Conservation (phyloP, 2,888 invertebrate species). For the Drosophila mulleri region DNA sequence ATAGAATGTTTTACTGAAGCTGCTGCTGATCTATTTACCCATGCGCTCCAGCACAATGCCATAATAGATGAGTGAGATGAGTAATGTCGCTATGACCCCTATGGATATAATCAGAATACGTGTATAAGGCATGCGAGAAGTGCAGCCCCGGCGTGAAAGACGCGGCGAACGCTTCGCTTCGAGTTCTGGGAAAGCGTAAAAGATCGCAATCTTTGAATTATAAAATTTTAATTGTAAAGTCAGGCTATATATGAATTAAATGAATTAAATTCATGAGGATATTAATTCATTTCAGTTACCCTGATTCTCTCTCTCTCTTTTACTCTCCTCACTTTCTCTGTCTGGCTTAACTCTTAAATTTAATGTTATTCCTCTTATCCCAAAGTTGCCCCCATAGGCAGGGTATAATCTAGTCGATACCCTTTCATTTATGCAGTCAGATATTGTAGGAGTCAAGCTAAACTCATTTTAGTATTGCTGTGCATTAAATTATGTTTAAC, state of each 20-base stretch:
- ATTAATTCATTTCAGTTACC: too few relatives aligned
- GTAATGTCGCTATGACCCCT: slow-evolving; percentile 64
- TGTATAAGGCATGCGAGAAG: slow-evolving; percentile 42
- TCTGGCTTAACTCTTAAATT: too few relatives aligned
- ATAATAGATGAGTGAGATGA: slow-evolving; percentile 77
- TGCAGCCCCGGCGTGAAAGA: slow-evolving; percentile 54
- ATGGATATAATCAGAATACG: slow-evolving; percentile 65
- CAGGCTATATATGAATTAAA: not conserved
- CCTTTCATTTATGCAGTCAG: not conserved
- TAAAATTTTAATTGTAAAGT: not conserved
- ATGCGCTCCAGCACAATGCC: slow-evolving; percentile 75
- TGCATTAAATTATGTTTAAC: slow-evolving; percentile 55
- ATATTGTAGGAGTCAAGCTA: slow-evolving; percentile 28
- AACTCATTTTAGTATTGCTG: slow-evolving; percentile 26
- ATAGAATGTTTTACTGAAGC: not conserved
- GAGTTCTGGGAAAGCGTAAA: slow-evolving; percentile 50
- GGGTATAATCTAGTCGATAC: slow-evolving; percentile 14
- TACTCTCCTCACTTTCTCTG: too few relatives aligned
- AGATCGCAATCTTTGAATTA: not conserved
- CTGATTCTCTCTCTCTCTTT: too few relatives aligned
- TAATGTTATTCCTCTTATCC: too few relatives aligned
- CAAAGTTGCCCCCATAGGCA: not conserved
- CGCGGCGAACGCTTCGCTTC: slow-evolving; percentile 58
- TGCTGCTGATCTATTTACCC: slow-evolving; percentile 48
- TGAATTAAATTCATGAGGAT: too few relatives aligned